Base-by-base conservation (phyloP, 2,888 invertebrate species). In the Napeogenes inachia region DNA sequence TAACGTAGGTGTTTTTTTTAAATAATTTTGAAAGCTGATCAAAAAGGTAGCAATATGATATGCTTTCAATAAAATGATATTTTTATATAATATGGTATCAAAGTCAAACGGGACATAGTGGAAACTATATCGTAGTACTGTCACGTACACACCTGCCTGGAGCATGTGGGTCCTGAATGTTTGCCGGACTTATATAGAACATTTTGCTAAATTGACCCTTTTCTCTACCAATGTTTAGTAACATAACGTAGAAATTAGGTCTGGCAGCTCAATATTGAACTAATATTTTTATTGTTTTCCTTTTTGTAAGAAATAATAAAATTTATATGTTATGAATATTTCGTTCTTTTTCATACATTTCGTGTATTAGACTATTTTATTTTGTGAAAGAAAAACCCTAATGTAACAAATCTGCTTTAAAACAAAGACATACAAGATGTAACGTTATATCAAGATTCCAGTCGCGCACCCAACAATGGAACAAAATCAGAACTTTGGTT, bases 81-180 rank as follows among this genome's bases (percentile, higher is more conserved):
- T 54, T 57, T 56, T 56, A 42, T 56, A 45, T 50, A 45, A 60
- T 47, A 50, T n/a, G 42, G 38, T 56, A 56, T 57, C 56, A 61
- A 61, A 61, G 53, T 57, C 50, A 45, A 61, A 54, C 53, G 45
- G 45, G 57, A 33, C 53, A 21, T 61, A 61, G 45, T 57, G 56
- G 54, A 61, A 56, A 73, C 61, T 66, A 76, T 76, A 73, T 67
- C 65, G 73, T 70, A 78, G 73, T 79, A 61, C 64, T 63, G 72
- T 80, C 81, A 81, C 81, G 81, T 80, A 75, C 68, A 60, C 57
- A 57, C 47, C 45, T 63, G 62, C 70, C 69, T 63, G 65, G 45
- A 55, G 60, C 62, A 53, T 45, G 58, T 58, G 54, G 61, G 50
- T 12, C 30, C 50, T 30, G 50, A 50, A 57, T 61, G 60, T 60